Evolutionary conservation across 2,113 vertebrate species (phyloP), one percentile per base, ranked within the genome.

Genomic region (Prochilodus magdalenae): DNA sequence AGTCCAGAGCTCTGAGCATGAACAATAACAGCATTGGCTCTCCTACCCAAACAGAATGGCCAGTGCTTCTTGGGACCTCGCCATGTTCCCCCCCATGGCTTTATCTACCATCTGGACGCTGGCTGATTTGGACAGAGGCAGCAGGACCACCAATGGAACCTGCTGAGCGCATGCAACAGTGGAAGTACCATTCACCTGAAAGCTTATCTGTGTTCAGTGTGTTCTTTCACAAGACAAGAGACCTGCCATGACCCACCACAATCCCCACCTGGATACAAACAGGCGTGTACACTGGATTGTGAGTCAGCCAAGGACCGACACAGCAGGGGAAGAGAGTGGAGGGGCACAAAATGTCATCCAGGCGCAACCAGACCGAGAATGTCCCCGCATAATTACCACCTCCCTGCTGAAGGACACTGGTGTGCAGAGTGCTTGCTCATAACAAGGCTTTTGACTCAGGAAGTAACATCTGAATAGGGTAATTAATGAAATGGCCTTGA

Each of bases 341-440:
- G 11, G n/a, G 59, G 60, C 70, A 44, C 67, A 49, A 86, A 90
- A 65, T 75, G 69, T 79, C 75, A 27, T 72, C 59, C 80, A 81
- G 79, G 84, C 83, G 73, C 59, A 51, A 11, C 81, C n/a, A n/a
- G n/a, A 88, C 89, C 89, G 89, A 29, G 62, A 80, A 86, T 90
- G 80, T 82, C 74, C 29, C 47, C 18, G 12, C 18, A 49, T 29
- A 67, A 81, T 80, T 67, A 24, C 36, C 60, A 24, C 67, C 47
- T 72, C 53, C 63, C 66, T 44, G 66, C 40, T 67, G 57, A 83
- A 77, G 24, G 26, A 67, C 30, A 49, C 22, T 55, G 49, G 44
- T 75, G 40, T 8, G 44, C 53, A 75, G 16, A 44, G 20, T 49
- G 14, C 51, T n/a, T 47, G 83, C 67, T 83, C 66, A 80, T 59